Evolutionary conservation across 1,140 invertebrate species (phyloP).

Genomic region (Tetramorium alpestre): DNA sequence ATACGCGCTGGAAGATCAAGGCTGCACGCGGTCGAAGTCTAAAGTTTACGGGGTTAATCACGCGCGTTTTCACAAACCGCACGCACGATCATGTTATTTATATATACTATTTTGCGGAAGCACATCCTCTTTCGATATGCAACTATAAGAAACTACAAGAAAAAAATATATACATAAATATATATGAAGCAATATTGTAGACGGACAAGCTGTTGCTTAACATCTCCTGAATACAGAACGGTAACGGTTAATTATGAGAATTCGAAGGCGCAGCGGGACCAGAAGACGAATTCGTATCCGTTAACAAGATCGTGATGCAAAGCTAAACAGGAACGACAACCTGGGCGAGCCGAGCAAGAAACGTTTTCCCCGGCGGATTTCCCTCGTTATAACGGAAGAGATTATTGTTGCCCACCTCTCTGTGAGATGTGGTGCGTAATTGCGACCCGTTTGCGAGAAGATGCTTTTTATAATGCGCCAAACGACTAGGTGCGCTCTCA

Average conservation of each 20-base stretch:
- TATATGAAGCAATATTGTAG: conserved; percentile 13
- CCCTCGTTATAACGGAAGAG: conserved; percentile 43
- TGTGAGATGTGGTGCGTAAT: conserved; percentile 29
- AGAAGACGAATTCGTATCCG: background rate
- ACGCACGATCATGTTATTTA: background rate
- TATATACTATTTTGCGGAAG: conserved; percentile 12
- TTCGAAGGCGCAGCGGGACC: background rate
- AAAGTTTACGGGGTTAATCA: conserved; percentile 51
- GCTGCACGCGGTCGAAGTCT: conserved; percentile 39
- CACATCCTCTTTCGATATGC: conserved; percentile 2
- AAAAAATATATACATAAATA: background rate
- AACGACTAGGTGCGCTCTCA: conserved; percentile 35
- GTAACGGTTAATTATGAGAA: conserved; percentile 23
- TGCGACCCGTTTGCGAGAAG: conserved; percentile 35
- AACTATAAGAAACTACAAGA: background rate
- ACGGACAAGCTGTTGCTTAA: background rate
- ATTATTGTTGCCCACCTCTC: conserved; percentile 38
- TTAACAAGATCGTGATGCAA: conserved; percentile 47
- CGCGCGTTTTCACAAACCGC: conserved; percentile 13
- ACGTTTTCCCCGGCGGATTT: conserved; percentile 40
- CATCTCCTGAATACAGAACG: background rate
- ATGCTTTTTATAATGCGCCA: conserved; percentile 24
- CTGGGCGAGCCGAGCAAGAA: background rate
- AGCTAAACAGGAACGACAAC: conserved; percentile 17
- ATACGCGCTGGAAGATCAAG: conserved; percentile 62